These are phyloP conservation scores for Baryphthengus martii DNA, from an alignment of 2,113 vertebrate genomes.

Conservation along the genomic window DNA sequence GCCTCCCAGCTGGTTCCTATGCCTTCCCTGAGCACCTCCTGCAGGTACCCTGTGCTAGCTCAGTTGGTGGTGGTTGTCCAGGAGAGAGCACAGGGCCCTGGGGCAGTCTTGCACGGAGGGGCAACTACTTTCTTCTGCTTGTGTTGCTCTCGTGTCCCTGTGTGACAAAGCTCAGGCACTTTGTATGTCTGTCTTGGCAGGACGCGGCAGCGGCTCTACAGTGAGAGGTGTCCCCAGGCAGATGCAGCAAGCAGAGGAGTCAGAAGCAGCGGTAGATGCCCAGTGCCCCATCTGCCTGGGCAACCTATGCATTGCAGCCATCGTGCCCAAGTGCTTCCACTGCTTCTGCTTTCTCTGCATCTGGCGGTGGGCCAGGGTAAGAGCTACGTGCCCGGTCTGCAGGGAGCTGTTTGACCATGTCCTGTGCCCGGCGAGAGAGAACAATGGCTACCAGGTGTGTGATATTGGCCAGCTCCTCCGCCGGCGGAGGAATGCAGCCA, in stretches of 20 bases:
- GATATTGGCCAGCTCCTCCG: accelerated
- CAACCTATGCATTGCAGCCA: accelerated
- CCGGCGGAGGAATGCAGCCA: background rate
- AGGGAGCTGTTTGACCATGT: background rate
- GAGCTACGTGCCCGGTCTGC: background rate
- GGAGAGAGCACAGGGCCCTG: background rate
- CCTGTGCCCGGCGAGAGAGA: accelerated
- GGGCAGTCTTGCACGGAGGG: background rate
- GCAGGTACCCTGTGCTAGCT: too few relatives aligned
- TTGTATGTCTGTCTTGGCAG: background rate
- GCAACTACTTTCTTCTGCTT: background rate
- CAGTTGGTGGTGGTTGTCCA: background rate
- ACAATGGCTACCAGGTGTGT: too few relatives aligned
- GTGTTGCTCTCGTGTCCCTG: background rate
- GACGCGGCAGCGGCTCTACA: background rate
- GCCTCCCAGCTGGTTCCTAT: background rate
- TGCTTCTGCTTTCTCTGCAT: background rate
- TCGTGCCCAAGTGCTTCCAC: background rate
- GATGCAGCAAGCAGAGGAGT: background rate
- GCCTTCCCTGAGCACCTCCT: too few relatives aligned
- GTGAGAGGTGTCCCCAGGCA: background rate
- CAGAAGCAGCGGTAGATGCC: background rate
- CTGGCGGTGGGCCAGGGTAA: background rate
- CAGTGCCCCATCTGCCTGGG: background rate
- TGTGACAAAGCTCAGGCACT: background rate